Evolutionary conservation across 2,113 vertebrate species (phyloP).

Genomic region (Promerops cafer): DNA sequence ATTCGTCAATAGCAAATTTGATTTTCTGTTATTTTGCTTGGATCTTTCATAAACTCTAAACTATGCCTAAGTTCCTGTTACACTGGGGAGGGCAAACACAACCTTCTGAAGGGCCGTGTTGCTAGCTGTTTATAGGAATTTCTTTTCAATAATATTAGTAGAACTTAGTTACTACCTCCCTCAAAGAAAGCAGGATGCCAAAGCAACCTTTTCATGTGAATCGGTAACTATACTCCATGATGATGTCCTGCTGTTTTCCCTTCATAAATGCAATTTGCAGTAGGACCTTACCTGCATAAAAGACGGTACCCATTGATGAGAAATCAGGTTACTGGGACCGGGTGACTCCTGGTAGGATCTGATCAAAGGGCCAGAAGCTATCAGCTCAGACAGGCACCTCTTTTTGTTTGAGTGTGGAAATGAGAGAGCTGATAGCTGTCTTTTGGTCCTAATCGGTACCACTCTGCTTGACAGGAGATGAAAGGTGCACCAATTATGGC

Average conservation of each 20-base stretch:
- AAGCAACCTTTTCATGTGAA: neutral
- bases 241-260: conserved; percentile 58
- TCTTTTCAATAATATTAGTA: neutral
- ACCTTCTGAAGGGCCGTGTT: neutral
- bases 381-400: conserved; percentile 79
- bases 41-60: neutral
- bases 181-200: neutral
- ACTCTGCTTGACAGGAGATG: conserved; percentile 86
- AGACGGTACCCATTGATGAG: conserved; percentile 76
- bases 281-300: conserved; percentile 82
- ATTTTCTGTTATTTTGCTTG: conserved; percentile 41
- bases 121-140: conserved; percentile 19
- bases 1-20: neutral
- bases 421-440: conserved; percentile 81
- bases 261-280: conserved; percentile 76
- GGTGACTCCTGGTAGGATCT: conserved; percentile 76
- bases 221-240: conserved; percentile 5
- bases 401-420: conserved; percentile 89
- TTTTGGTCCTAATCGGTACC: conserved; percentile 78
- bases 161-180: neutral
- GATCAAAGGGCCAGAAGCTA: conserved; percentile 88
- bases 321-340: conserved; percentile 77
- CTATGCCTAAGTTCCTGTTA: conserved; percentile 4
- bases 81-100: neutral
- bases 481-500: conserved; percentile 84